Base-by-base conservation (phyloP, 2,113 vertebrate species). In the Poeciliopsis turrubarensis region DNA sequence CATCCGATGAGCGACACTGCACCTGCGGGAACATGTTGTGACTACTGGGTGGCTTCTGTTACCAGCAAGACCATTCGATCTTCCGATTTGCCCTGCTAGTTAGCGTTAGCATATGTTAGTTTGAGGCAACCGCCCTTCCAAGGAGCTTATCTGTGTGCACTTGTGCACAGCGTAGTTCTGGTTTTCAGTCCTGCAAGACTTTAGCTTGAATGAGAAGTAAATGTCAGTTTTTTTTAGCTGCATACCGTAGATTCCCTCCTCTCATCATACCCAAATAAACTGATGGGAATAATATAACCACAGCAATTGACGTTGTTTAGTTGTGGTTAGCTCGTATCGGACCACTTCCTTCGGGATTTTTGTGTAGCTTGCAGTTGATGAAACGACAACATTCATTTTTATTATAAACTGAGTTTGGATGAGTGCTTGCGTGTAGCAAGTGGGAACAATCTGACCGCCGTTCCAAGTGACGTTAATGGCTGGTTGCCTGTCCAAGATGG, bases 401-500 rank as follows among this genome's bases (percentile, higher is more conserved):
- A 10, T 5, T 26, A 15, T 1, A 5, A 19, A n/a, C 14, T 60
- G 0, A 32, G 60, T 10, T 30, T 60, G 3, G 61, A 44, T 73
- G 11, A 29, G 2, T 27, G 34, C 27, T 47, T 15, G 8, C 11
- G 57, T 62, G 11, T 26, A 65, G 60, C 64, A 32, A 7, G n/a
- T 60, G 60, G 71, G 75, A 65, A 70, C 73, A 70, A 70, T 73
- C 81, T 87, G 84, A 88, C 75, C 73, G 82, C 82, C 85, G 85
- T 87, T 86, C 76, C 83, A 82, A 83, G 86, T 86, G 90, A 89
- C 86, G 87, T 80, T 87, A 86, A 91, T 90, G 87, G 89, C 90
- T 89, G 96, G 96, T 96, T 96, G 95, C 94, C 95, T 92, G 96
- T 95, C 96, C 96, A 96, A 98, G 96, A 98, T 97, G 97, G 96